Percentiles rank a stretch among this genome's conserved stretches.
These are phyloP conservation scores for Chloroceryle aenea DNA, from an alignment of 2,113 vertebrate genomes.

Conservation along the genomic window DNA sequence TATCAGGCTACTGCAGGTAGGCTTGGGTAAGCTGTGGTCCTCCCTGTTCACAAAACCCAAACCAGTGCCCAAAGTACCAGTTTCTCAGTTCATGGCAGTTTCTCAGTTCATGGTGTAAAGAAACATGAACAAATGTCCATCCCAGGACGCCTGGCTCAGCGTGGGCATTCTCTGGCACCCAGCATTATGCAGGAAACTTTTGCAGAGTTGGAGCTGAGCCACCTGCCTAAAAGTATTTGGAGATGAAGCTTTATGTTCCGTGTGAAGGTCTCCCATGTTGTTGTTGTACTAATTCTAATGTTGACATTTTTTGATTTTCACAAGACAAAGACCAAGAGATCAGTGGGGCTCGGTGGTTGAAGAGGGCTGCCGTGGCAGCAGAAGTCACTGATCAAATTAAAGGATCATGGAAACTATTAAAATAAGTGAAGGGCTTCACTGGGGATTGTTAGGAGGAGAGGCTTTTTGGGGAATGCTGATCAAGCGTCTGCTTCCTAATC, in stretches of 20 bases:
- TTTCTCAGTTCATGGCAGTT: not conserved
- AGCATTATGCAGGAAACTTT: not conserved
- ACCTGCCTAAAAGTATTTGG: not conserved
- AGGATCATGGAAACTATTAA: conserved; percentile 3
- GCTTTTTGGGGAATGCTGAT: not conserved
- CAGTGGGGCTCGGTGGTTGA: not conserved
- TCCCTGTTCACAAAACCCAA: not conserved
- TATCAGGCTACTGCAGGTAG: not conserved
- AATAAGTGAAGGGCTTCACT: not conserved
- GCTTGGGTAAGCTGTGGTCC: not conserved
- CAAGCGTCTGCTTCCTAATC: not conserved
- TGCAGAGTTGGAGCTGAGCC: not conserved
- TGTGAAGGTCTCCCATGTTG: not conserved
- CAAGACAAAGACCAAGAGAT: not conserved
- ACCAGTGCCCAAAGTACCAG: not conserved
- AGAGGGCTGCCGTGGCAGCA: not conserved
- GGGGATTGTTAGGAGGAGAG: not conserved
- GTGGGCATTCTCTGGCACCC: not conserved
- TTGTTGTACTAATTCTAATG: not conserved
- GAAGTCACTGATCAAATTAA: not conserved
- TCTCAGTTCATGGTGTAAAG: not conserved
- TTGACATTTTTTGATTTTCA: not conserved
- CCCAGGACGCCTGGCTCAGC: not conserved
- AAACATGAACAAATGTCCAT: not conserved
- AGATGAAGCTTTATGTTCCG: not conserved